phyloP scores from a whole-genome alignment of 2,113 vertebrate species.

The Oncorhynchus nerka region DNA sequence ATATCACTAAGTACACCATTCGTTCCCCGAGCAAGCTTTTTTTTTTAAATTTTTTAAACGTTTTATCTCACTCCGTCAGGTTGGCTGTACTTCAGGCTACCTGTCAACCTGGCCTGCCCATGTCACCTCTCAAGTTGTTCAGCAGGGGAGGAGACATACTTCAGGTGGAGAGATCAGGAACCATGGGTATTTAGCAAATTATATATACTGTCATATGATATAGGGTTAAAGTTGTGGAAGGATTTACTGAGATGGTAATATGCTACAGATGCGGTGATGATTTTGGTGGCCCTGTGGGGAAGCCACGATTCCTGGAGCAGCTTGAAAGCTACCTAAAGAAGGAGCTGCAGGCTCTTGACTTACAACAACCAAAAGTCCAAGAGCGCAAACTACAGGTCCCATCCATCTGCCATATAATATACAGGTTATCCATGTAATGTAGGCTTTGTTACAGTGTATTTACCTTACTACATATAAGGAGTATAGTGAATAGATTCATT shows the following conservation, averaged over 20 bases:
- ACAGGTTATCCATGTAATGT: no score
- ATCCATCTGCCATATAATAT: no score
- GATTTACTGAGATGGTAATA: not conserved
- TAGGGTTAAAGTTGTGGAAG: not conserved
- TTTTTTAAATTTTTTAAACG: not conserved
- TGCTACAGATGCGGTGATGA: constrained; percentile 39
- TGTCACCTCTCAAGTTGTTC: constrained; percentile 54
- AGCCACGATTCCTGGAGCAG: constrained; percentile 74
- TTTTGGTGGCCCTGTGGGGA: constrained; percentile 54
- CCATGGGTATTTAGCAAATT: constrained; percentile 50
- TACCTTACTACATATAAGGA: not conserved
- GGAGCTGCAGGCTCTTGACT: constrained; percentile 71
- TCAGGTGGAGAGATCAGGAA: constrained; percentile 13
- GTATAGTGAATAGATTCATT: not conserved
- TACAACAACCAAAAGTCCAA: constrained; percentile 58
- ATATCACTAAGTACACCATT: not conserved
- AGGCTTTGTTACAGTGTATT: no score
- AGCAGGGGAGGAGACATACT: constrained; percentile 57
- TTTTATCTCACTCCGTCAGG: constrained; percentile 1
- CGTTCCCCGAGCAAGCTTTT: not conserved
- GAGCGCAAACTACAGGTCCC: constrained; percentile 75
- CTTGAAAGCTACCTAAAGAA: constrained; percentile 73
- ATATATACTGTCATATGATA: no score
- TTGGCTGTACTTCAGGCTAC: constrained; percentile 30
- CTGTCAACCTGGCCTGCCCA: constrained; percentile 72